Conservation (phyloP, 2,797 vertebrate genomes). For the Myripristis murdjan region DNA sequence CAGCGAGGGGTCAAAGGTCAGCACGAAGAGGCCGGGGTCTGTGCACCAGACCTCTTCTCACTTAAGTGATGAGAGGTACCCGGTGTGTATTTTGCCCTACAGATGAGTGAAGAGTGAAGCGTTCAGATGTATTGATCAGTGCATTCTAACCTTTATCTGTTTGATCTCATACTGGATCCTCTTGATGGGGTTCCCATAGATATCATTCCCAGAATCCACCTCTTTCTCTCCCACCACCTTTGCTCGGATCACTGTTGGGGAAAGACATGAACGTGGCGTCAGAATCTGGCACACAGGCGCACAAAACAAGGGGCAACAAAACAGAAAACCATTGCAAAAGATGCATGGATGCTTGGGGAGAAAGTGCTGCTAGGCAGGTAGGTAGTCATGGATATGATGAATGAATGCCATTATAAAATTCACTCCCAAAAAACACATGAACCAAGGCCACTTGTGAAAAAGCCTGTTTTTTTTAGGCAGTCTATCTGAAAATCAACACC, state of each 20-base stretch:
- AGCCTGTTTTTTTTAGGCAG: too few species aligned
- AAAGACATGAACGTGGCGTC: constrained; percentile 27
- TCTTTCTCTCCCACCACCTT: constrained; percentile 93
- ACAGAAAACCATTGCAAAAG: background rate
- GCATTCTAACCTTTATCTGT: constrained; percentile 92
- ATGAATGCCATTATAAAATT: too few species aligned
- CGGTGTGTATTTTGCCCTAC: background rate
- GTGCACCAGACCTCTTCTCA: background rate
- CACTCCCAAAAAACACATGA: too few species aligned
- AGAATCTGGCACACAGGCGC: constrained; percentile 14
- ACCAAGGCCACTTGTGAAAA: too few species aligned
- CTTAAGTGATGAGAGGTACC: background rate
- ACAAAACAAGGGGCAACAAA: background rate
- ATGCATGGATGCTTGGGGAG: background rate
- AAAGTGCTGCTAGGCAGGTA: too few species aligned
- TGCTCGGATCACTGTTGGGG: constrained; percentile 93
- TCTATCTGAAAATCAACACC: too few species aligned
- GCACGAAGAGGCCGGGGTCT: background rate
- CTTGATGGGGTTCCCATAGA: constrained; percentile 99
- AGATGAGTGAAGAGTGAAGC: background rate
- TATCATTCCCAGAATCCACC: constrained; percentile 93
- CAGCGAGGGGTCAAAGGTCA: constrained; percentile 13
- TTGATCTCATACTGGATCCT: constrained; percentile 97
- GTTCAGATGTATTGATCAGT: background rate
- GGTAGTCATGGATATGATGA: too few species aligned